Base-by-base conservation (phyloP, 2,113 vertebrate species). In the Carassius auratus region DNA sequence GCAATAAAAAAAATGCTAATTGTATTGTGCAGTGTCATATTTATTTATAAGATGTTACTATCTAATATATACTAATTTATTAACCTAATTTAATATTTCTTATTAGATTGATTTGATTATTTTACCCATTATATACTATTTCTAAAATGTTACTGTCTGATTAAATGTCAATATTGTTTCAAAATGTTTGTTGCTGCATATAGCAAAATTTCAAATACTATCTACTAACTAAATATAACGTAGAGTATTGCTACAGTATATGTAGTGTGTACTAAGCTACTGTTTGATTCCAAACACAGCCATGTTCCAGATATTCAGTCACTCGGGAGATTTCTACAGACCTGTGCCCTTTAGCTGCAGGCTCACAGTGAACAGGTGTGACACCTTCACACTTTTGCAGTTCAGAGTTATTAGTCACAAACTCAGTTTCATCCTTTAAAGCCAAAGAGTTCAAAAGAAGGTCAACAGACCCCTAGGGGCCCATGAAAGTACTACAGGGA, bases 371-470 rank as follows among this genome's bases (percentile, higher is more conserved):
- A 61, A 33, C 26, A 66, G 64, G 26, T 66, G 62, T 30, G 62
- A 30, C 6, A 30, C 1, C 13, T 12, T 64, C 23, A 30, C 23
- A 64, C 61, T 64, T 30, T 66, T 33, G 5, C 23, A 66, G 62
- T 66, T 66, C 62, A 66, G 23, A 66, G 62, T 66, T 66, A 66
- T 62, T 62, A 62, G n/a, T 62, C 61, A 62, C 59, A 23, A 62
- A 62, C 21, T 23, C 9, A 62, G 12, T 62, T 62, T 62, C 59
- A 23, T 23, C 9, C 59, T 59, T 7, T 21, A 59, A 59, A 62
- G 61, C 61, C n/a, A 23, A 59, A 59, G n/a, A 12, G 26, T 64
- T 33, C 7, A 68, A 68, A 30, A 68, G 26, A 15, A 33, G 64
- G 14, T 17, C 15, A 15, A 33, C 6, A 68, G 64, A 17, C 64